Evolutionary conservation across 2,113 vertebrate genomes (phyloP), one percentile per base, ranked within the genome.

Genomic region (Lasiurus cinereus): DNA sequence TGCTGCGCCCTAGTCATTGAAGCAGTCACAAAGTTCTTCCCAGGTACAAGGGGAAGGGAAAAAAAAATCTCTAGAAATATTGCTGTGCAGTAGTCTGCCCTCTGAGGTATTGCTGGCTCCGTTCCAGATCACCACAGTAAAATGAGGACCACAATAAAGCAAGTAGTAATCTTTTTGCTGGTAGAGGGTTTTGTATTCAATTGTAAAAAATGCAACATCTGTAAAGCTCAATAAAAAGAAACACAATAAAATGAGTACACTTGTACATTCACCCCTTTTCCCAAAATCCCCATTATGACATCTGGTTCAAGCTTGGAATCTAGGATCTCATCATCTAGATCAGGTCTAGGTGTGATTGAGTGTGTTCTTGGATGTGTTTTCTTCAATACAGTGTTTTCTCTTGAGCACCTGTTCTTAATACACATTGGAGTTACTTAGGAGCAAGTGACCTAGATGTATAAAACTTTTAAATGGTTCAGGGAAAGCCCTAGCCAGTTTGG

Each of bases 61-160:
- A 82, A 39, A 39, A 39, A 39, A 50, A 73, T 77, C 67, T 94
- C 50, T 27, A 88, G 48, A 90, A 83, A 87, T 83, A 64, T 39
- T 83, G 16, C 52, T 66, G 43, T 59, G n/a, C 39, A 52, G 46
- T 50, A 69, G 21, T 59, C 39, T 48, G 24, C 48, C 64, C 24
- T 90, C 67, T 48, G 27, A 64, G 56, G 46, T 64, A 64, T 64
- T 62, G 27, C 15, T 31, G 24, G 56, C 43, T 64, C 6, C 2
- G 16, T 64, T 83, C 79, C 36, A 64, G 56, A 64, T 83, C 79
- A 83, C 52, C 77, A 24, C 56, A 31, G 15, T 64, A 83, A 64
- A 83, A 83, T 10, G 16, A 64, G 56, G 6, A 83, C 43, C 56
- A 21, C 79, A 64, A 83, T 46, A 43, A 43, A 83, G 27, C 3